phyloP scores from a whole-genome alignment of 2,888 invertebrate species.

The Volucella zonaria region DNA sequence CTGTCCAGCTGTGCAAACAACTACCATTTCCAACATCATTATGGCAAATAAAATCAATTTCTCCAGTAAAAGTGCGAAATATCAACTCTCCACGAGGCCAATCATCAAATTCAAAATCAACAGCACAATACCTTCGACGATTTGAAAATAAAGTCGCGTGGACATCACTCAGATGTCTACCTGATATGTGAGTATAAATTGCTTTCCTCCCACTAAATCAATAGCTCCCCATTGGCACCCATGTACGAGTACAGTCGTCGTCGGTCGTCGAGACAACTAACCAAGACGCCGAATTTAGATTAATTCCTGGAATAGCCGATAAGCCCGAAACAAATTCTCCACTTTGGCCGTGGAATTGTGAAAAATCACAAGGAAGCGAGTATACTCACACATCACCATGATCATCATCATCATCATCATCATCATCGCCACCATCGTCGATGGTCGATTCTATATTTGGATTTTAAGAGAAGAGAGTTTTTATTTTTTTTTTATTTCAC shows the following conservation, averaged over 20 bases:
- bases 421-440: not conserved
- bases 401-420: too few relatives aligned
- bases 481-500: not conserved
- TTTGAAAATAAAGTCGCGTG: not conserved
- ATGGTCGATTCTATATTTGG: slow-evolving; percentile 62
- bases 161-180: not conserved
- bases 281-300: slow-evolving; percentile 24
- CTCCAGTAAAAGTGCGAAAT: not conserved
- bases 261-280: not conserved
- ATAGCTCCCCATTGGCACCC: not conserved
- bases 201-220: not conserved
- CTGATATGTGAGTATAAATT: slow-evolving; percentile 11
- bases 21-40: slow-evolving; percentile 12
- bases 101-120: slow-evolving; percentile 17
- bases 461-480: slow-evolving; percentile 14
- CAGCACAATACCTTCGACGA: slow-evolving; percentile 12
- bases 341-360: not conserved
- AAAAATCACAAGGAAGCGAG: slow-evolving; percentile 40
- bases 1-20: slow-evolving; percentile 7
- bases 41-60: not conserved
- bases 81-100: not conserved
- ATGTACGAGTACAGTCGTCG: not conserved
- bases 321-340: not conserved
- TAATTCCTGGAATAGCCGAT: slow-evolving; percentile 28
- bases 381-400: not conserved